Evolutionary conservation across 2,797 vertebrate species (phyloP), one percentile per base, ranked within the genome.

Genomic region (Nothura maculosa): DNA sequence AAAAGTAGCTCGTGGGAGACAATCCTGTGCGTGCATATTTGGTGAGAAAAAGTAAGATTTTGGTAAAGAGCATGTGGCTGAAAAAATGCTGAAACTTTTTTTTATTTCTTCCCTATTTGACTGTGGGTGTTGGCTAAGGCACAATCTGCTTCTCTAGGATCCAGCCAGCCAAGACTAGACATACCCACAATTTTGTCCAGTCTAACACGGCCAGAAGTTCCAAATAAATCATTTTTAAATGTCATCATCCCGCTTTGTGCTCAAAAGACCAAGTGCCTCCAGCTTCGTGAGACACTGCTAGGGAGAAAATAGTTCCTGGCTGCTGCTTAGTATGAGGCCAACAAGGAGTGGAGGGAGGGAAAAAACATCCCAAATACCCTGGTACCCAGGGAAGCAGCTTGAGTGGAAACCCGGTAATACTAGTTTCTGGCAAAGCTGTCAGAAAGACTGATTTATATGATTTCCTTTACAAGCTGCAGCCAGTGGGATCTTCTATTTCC

Each of bases 101-200:
- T 10, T 9, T 13, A 10, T 18, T 18, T 19, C 18, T 20, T 19
- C 19, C 7, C 16, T 11, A 57, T 1, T 0, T 47, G n/a, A 17
- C 45, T 73, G 60, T 1, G 2, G 45, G 54, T 32, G 27, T 34
- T 30, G 48, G 27, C 32, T 62, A 38, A 48, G 15, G 4, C 1
- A 57, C 70, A 45, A 36, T 3, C 9, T 36, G 19, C 30, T 30
- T 28, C 9, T 19, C 45, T 38, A 7, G 8, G 34, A 50, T 60
- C 45, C 55, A 45, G 52, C 24, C 17, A 30, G 54, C 21, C 24
- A 70, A 57, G 14, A 8, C 4, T 0, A 75, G 45, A 27, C 12
- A 20, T 12, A 34, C 1, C 4, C 11, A 6, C 20, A 66, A 1
- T 34, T 81, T n/a, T 70, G 28, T 22, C 10, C 27, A 55, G 21